Evolutionary conservation across 2,113 vertebrate species (phyloP).

Genomic region (Syngnathus scovelli): DNA sequence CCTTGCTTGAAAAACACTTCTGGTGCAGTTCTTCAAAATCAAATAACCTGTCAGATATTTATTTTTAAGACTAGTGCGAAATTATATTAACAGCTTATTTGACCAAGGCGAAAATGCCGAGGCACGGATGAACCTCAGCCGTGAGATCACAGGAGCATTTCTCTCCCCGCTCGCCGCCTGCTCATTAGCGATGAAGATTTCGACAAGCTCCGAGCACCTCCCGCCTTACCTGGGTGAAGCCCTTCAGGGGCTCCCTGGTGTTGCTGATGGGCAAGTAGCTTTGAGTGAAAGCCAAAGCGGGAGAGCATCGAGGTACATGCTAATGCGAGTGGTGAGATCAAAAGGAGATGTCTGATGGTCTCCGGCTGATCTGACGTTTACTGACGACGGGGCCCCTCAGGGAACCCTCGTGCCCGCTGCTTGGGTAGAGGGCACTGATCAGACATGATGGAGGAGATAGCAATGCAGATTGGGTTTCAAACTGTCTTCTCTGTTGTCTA

Average conservation of each 20-base stretch:
- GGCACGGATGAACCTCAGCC: slow-evolving; percentile 15
- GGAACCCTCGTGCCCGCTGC: slow-evolving; percentile 20
- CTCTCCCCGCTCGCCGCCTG: slow-evolving; percentile 17
- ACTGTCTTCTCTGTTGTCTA: neutral
- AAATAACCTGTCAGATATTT: too few relatives aligned
- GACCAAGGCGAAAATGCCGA: neutral
- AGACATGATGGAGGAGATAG: slow-evolving; percentile 18
- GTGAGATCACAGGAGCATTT: slow-evolving; percentile 30
- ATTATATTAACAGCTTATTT: too few relatives aligned
- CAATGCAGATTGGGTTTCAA: neutral
- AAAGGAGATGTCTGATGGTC: slow-evolving; percentile 41
- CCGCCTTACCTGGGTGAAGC: slow-evolving; percentile 45
- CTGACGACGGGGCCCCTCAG: slow-evolving; percentile 25
- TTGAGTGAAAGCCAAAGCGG: neutral
- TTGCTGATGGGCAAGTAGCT: slow-evolving; percentile 47
- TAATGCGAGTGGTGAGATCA: slow-evolving; percentile 54
- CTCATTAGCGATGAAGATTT: slow-evolving; percentile 52
- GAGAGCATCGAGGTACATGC: slow-evolving; percentile 42
- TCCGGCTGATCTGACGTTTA: slow-evolving; percentile 40
- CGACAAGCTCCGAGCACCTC: slow-evolving; percentile 24
- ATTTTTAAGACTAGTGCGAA: too few relatives aligned
- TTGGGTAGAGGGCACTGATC: slow-evolving; percentile 41
- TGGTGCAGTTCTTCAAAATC: too few relatives aligned
- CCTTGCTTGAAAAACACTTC: slow-evolving; percentile 18
- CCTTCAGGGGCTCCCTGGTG: slow-evolving; percentile 7